Conservation (phyloP, 2,888 invertebrate species). For the Cheilosia scutellata region DNA sequence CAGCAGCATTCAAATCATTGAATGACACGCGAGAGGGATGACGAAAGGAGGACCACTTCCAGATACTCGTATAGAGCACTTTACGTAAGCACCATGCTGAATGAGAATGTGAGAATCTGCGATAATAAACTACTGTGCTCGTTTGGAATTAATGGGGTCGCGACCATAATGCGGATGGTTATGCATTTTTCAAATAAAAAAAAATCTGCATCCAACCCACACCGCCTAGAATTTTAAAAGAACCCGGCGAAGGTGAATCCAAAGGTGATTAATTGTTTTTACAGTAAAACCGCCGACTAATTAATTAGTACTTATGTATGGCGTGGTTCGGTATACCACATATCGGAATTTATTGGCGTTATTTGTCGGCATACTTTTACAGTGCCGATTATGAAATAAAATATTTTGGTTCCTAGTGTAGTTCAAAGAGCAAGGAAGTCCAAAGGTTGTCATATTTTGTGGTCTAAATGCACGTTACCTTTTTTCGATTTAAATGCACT, state of each 20-base stretch:
- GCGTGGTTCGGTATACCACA: neutral
- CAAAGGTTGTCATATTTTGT: slow-evolving; percentile 24
- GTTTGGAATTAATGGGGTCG: slow-evolving; percentile 22
- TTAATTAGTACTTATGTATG: neutral
- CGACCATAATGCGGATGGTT: neutral
- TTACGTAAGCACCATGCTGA: slow-evolving; percentile 40
- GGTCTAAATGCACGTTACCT: slow-evolving; percentile 16
- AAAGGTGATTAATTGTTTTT: slow-evolving; percentile 12
- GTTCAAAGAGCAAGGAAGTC: slow-evolving; percentile 32
- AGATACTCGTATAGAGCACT: slow-evolving; percentile 18
- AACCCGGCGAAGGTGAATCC: slow-evolving; percentile 16
- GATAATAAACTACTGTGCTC: slow-evolving; percentile 13
- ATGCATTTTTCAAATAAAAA: neutral
- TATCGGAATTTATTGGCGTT: slow-evolving; percentile 12
- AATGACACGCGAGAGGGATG: neutral
- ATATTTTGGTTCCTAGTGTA: slow-evolving; percentile 2
- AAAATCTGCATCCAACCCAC: neutral
- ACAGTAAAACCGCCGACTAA: slow-evolving; percentile 11
- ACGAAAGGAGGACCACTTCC: neutral
- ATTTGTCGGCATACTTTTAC: slow-evolving; percentile 10
- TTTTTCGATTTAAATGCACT: slow-evolving; percentile 41
- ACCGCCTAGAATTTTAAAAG: neutral
- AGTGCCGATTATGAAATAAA: slow-evolving; percentile 39
- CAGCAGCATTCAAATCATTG: slow-evolving; percentile 1
- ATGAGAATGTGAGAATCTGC: slow-evolving; percentile 5